Evolutionary conservation across 1,140 invertebrate species (phyloP), one percentile per base, ranked within the genome.

Genomic region (Metaphire vulgaris): DNA sequence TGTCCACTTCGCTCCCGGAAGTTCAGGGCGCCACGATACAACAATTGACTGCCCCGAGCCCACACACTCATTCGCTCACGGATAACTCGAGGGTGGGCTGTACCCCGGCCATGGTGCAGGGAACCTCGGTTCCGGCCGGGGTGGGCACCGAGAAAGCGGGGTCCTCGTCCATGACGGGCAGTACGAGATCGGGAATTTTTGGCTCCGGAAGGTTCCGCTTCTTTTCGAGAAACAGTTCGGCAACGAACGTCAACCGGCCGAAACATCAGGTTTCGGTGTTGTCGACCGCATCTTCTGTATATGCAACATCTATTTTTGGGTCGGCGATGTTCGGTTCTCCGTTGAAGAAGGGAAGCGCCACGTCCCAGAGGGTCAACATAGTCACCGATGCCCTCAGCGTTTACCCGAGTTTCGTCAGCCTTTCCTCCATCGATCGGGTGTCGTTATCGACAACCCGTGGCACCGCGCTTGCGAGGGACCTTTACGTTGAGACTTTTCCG

Each of bases 321-420:
- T 73, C 72, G 0, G 41, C 33, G 2, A 34, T 73, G 32, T 73
- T 73, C 28, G 31, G 41, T 41, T 73, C 72, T n/a, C 72, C 72
- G 1, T 16, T 34, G 0, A 1, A 34, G 16, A 33, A 34, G 26
- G n/a, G n/a, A n/a, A 73, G 72, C 30, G 41, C 56, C 31, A 34
- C 72, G 0, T 73, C 72, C 1, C 31, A 33, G 16, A 73, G 41
- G 33, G 30, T 73, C 30, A 73, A 73, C 72, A 34, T 73, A 26
- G 72, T 73, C 31, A 73, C 33, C 0, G 72, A 73, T 41, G 32
- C 72, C 1, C 41, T 34, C n/a, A 34, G 72, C 33, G 34, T 73
- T 15, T 73, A 73, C 33, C 72, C 72, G 1, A 73, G 72, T 30
- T 28, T 73, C 26, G 29, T 73, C 33, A 73, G 72, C 28, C 41